Evolutionary conservation across 2,888 invertebrate genomes (phyloP).

Genomic region (Lasioglossum oenotherae): DNA sequence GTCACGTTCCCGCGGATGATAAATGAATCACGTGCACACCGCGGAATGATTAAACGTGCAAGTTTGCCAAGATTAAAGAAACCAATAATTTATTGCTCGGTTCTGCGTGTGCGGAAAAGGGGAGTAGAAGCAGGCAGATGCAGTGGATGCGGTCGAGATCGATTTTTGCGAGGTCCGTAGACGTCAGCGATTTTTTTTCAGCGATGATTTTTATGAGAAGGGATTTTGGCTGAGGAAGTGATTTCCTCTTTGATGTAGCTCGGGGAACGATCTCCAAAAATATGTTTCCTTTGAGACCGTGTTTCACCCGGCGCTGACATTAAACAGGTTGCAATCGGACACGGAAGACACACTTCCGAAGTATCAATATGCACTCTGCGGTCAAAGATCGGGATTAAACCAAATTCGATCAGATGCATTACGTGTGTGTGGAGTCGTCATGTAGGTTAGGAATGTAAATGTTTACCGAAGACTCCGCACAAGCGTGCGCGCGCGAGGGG

Average conservation of each 20-base stretch:
- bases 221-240: background rate
- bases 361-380: conserved; percentile 57
- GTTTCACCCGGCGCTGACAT: background rate
- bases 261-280: background rate
- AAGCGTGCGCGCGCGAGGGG: conserved; percentile 32
- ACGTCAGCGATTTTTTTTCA: background rate
- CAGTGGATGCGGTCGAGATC: background rate
- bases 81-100: background rate
- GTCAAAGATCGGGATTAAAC: conserved; percentile 67
- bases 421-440: conserved; percentile 52
- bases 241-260: background rate
- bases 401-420: conserved; percentile 70
- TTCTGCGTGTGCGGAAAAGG: background rate
- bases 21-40: conserved; percentile 8
- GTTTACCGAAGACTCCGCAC: conserved; percentile 67
- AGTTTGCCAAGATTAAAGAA: conserved; percentile 2
- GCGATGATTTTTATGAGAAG: background rate
- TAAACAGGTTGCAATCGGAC: background rate
- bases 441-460: conserved; percentile 71
- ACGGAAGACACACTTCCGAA: conserved; percentile 15
- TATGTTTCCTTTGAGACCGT: background rate
- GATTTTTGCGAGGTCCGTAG: background rate
- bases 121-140: background rate
- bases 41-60: background rate
- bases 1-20: conserved; percentile 5